Evolutionary conservation across 2,888 invertebrate genomes (phyloP), one percentile per base, ranked within the genome.

Genomic region (Patella caerulea): DNA sequence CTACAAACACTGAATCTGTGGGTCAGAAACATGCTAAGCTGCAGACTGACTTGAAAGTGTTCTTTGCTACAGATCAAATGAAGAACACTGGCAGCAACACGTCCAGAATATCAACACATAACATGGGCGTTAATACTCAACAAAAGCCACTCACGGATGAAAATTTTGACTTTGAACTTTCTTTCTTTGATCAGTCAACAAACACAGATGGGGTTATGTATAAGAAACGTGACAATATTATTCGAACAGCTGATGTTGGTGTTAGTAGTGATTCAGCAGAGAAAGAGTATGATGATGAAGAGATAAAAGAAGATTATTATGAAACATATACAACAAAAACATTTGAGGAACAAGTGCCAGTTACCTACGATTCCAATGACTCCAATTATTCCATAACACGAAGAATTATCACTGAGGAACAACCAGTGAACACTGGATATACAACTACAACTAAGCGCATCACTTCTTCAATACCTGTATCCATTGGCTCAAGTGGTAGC

Each of bases 31-130:
- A 80, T 72, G 80, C 81, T 19, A 75, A 78, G 59, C 82, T 84
- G 71, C 89, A 89, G 75, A 89, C 89, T 19, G 89, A 89, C 52
- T 24, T 81, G 14, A 84, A 84, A 74, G 83, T 88, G 53, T 88
- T 89, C 83, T 78, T 84, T 52, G 83, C 82, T 11, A 82, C 82
- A 70, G 86, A 87, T 24, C 85, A 83, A 71, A 53, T 88, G 7
- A 85, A 83, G 71, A 84, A 84, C 74, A 78, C 81, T 9, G 83
- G 85, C 11, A 81, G 81, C 73, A 87, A 88, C 77, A 88, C 88
- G 52, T 80, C 81, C 2, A 82, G 78, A 74, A 75, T 78, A 65
- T 54, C 79, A 12, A 84, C 82, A 17, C 83, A 80, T 34, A 86
- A 79, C 70, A 80, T 83, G 17, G 87, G 84, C 0, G 84, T 83